Evolutionary conservation across 2,113 vertebrate genomes (phyloP).

Genomic region (Haemorhous mexicanus): DNA sequence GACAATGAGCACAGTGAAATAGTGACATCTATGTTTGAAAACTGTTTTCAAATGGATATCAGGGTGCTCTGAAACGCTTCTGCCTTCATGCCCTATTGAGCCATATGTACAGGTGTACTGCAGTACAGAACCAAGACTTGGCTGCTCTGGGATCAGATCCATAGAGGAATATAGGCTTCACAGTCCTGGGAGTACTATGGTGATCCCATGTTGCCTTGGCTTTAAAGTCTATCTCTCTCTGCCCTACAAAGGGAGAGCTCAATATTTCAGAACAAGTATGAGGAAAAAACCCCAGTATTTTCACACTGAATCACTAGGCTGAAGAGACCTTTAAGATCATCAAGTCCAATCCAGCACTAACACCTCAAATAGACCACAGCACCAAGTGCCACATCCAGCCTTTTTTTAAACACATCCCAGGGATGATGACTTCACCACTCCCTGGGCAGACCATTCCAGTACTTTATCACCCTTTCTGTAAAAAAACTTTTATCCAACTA

Average conservation of each 20-base stretch:
- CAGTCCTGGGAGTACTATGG: neutral
- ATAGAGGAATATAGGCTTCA: neutral
- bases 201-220: neutral
- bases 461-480: neutral
- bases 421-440: neutral
- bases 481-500: neutral
- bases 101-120: neutral
- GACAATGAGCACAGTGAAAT: neutral
- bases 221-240: neutral
- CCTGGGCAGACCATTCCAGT: neutral
- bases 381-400: neutral
- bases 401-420: neutral
- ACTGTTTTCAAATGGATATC: neutral
- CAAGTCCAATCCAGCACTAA: neutral
- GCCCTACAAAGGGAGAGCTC: neutral
- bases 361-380: neutral
- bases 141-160: neutral
- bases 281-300: neutral
- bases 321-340: neutral
- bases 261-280: neutral
- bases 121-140: neutral
- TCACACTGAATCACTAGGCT: neutral
- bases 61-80: neutral
- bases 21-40: conserved; percentile 38
- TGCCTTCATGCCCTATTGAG: neutral